A percentile compares a stretch with the other conserved stretches of the same genome.
These are phyloP conservation scores for Stenurella melanura DNA, from an alignment of 2,888 invertebrate genomes.

Conservation along the genomic window DNA sequence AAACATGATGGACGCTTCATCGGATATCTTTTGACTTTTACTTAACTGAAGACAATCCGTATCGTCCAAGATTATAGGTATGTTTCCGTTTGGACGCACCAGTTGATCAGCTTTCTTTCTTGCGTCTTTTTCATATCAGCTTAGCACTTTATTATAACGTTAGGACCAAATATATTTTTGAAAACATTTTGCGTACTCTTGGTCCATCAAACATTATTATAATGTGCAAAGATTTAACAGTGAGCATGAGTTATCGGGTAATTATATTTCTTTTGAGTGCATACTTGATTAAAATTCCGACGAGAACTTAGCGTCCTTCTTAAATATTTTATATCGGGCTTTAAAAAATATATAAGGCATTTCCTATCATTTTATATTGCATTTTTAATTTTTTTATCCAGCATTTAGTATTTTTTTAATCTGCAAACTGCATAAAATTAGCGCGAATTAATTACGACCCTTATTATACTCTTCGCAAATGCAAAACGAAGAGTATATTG, in stretches of 20 bases:
- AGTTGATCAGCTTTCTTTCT: constrained; percentile 20
- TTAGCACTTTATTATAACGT: constrained; percentile 16
- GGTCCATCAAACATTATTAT: not conserved
- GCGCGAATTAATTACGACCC: too few species aligned
- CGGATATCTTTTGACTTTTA: constrained; percentile 12
- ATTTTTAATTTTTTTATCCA: too few species aligned
- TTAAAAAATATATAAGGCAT: too few species aligned
- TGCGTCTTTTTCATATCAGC: constrained; percentile 20
- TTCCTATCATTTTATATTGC: too few species aligned
- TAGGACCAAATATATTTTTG: constrained; percentile 24
- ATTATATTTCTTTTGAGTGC: constrained; percentile 16
- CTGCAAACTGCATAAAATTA: too few species aligned
- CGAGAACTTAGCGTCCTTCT: constrained; percentile 5
- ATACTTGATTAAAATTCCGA: constrained; percentile 1
- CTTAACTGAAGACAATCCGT: constrained; percentile 18
- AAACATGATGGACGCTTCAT: constrained; percentile 18
- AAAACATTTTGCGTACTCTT: constrained; percentile 5
- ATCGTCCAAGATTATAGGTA: constrained; percentile 9
- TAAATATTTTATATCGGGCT: too few species aligned
- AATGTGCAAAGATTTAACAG: not conserved
- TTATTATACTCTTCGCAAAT: too few species aligned
- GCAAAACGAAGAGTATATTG: too few species aligned
- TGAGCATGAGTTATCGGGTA: not conserved
- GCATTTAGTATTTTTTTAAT: too few species aligned
- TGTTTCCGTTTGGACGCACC: constrained; percentile 19